phyloP scores from a whole-genome alignment of 1,140 invertebrate genomes.

The Dreissena rostriformis region DNA sequence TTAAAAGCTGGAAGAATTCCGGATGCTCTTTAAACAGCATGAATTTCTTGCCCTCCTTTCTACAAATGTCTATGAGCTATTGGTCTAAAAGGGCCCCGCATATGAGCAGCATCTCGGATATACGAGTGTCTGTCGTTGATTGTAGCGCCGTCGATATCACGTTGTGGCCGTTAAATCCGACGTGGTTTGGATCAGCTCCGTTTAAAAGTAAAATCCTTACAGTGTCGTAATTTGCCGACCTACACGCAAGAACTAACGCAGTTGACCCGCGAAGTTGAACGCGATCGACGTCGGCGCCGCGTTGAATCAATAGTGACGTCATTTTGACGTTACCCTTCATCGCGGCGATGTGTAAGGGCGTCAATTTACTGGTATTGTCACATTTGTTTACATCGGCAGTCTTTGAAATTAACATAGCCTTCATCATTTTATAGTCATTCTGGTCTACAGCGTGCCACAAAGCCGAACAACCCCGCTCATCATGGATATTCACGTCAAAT shows the following conservation, averaged over 20 bases:
- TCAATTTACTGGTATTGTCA: constrained; percentile 63
- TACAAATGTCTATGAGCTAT: constrained; percentile 62
- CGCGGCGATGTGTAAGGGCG: constrained; percentile 71
- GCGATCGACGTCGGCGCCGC: constrained; percentile 68
- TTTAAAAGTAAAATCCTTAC: constrained; percentile 67
- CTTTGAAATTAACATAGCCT: constrained; percentile 56
- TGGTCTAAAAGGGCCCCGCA: constrained; percentile 66
- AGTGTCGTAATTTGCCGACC: constrained; percentile 63
- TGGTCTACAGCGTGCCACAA: constrained; percentile 74
- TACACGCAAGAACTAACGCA: constrained; percentile 69
- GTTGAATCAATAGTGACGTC: constrained; percentile 65
- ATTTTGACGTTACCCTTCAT: constrained; percentile 71
- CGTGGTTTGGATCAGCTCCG: constrained; percentile 74
- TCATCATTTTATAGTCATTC: constrained; percentile 72
- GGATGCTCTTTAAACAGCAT: constrained; percentile 59
- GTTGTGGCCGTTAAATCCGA: constrained; percentile 70
- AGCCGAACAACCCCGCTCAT: constrained; percentile 71
- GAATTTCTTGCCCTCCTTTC: constrained; percentile 65
- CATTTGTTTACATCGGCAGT: constrained; percentile 66
- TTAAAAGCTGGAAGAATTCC: constrained; percentile 61
- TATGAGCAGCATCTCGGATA: constrained; percentile 67
- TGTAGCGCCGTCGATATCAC: constrained; percentile 70
- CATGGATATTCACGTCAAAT: constrained; percentile 70
- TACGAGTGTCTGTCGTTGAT: constrained; percentile 55
- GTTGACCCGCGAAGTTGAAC: constrained; percentile 71